Evolutionary conservation across 2,888 invertebrate species (phyloP), one percentile per base, ranked within the genome.

Genomic region (Aporophyla lueneburgensis): DNA sequence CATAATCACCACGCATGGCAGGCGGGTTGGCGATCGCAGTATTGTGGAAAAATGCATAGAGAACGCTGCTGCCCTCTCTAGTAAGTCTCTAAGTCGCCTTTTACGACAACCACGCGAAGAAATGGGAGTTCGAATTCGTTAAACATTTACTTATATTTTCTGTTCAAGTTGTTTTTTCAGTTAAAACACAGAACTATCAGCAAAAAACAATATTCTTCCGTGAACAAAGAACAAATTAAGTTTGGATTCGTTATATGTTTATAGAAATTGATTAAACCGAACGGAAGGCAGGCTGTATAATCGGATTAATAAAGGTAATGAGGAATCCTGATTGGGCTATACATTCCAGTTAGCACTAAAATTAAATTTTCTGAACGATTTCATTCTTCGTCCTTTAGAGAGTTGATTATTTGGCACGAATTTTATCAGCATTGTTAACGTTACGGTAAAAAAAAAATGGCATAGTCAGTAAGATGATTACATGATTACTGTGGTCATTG

Each of bases 261-360:
- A 76, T 67, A 63, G 33, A 75, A 77, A 79, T 71, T 72, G 21
- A 74, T 82, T 62, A 71, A 77, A 78, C 66, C 70, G 67, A 46
- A 63, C 54, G 71, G 61, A 72, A 79, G 71, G 33, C 74, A n/a
- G 49, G 70, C 16, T 19, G 58, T 75, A 73, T 82, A 54, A 78
- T 72, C 58, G 82, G 72, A 76, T 86, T 86, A 80, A 81, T 76
- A 75, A 73, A 76, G 73, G 74, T 80, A 86, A 86, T 76, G 80
- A 78, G 76, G 19, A 43, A 43, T 24, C 27, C 65, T 72, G 82
- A 86, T 82, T 76, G 74, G 65, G 68, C 65, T 71, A 73, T 73
- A 59, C 65, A 54, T 63, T 82, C 24, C 16, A 76, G 46, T 74
- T 68, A 12, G 21, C 16, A 72, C 33, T 10, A 56, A 69, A 49